Evolutionary conservation across 2,888 invertebrate species (phyloP).

Genomic region (Spodoptera littoralis): DNA sequence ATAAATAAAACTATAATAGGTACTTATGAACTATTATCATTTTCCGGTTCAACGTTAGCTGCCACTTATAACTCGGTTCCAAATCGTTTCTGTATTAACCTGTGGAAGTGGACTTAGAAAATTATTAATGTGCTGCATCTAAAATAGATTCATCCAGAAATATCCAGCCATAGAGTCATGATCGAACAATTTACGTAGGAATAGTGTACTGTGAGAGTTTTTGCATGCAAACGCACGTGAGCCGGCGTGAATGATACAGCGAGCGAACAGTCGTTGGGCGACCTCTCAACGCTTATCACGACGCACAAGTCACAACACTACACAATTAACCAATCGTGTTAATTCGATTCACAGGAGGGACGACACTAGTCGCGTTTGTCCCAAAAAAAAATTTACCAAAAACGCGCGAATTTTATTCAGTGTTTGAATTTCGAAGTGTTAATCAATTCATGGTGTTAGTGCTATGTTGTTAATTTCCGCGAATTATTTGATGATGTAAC

Average conservation of each 20-base stretch:
- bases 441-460: constrained; percentile 68
- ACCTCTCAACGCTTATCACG: constrained; percentile 84
- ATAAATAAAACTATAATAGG: constrained; percentile 12
- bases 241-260: constrained; percentile 79
- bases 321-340: constrained; percentile 76
- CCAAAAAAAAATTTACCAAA: constrained; percentile 9
- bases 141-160: constrained; percentile 52
- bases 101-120: constrained; percentile 27
- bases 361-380: constrained; percentile 25
- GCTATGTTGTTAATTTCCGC: constrained; percentile 71
- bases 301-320: constrained; percentile 67
- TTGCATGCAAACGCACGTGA: constrained; percentile 85
- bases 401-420: constrained; percentile 17
- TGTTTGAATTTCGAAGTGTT: constrained; percentile 57
- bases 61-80: constrained; percentile 7
- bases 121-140: constrained; percentile 49
- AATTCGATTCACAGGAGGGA: constrained; percentile 66
- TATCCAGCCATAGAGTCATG: constrained; percentile 43
- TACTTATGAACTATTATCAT: constrained; percentile 8
- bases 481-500: constrained; percentile 80
- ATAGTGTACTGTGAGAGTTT: constrained; percentile 74
- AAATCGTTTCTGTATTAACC: constrained; percentile 21
- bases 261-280: constrained; percentile 80
- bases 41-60: constrained; percentile 17
- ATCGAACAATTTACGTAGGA: constrained; percentile 57